Evolutionary conservation across 2,888 invertebrate species (phyloP), one percentile per base, ranked within the genome.

Genomic region (Drosophila prostipennis): DNA sequence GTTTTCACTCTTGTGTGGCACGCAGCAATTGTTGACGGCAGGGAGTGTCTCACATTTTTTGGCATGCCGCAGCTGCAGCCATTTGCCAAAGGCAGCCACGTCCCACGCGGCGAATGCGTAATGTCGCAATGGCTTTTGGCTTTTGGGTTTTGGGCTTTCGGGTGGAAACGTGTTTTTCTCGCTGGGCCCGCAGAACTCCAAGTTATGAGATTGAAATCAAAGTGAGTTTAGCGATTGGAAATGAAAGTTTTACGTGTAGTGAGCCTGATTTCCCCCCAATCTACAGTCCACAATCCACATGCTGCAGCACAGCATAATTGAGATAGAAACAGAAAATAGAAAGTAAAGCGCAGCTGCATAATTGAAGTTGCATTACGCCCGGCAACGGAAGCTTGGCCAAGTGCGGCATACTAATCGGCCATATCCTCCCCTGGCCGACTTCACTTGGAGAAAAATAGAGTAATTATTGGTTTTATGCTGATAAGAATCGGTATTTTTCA

Each of bases 101-200:
- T 46, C 82, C 75, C 80, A 87, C 86, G 45, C 72, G 59, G 80
- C 86, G 82, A 77, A 87, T 83, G 88, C 72, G 86, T 85, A 87
- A 85, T 79, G 70, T 58, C 40, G 55, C 55, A 52, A 43, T 34
- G 49, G 51, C 23, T 67, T 59, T 34, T 60, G 34, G 34, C 11
- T 32, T 3, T 32, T 32, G 10, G 3, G 1, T 34, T 5, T 34
- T 11, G 10, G 32, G 19, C 3, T 34, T 34, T 34, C 64, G 64
- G n/a, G 45, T 29, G 34, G 19, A 82, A 87, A 87, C 86, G 40
- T 6, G 87, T 87, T 83, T 77, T 51, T 19, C 55, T 42, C 14
- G 37, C 49, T 46, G 52, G 60, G 63, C 64, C 52, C 61, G 74
- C 60, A 82, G 85, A 82, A 87, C 80, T 13, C 40, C 48, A 26